A percentile compares a stretch with the other conserved stretches of the same genome.
These are phyloP conservation scores for Chaenogobius annularis DNA, from an alignment of 2,113 vertebrate genomes.

Conservation along the genomic window DNA sequence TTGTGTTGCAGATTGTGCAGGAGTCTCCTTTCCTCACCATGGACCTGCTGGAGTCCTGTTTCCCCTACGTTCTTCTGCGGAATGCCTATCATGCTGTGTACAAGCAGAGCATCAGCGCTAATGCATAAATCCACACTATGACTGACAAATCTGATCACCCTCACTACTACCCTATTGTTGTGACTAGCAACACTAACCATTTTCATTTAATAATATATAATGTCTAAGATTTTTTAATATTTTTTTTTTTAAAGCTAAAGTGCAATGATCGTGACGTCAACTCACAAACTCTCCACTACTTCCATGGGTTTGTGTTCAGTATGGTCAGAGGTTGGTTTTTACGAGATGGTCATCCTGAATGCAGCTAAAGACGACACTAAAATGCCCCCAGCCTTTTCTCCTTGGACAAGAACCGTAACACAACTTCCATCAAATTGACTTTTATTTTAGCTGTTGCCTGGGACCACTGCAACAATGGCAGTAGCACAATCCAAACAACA, in stretches of 20 bases:
- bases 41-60: constrained; percentile 98
- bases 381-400: not conserved
- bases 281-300: not conserved
- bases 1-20: constrained; percentile 89
- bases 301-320: not conserved
- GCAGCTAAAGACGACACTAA: constrained; percentile 1
- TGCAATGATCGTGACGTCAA: not conserved
- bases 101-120: constrained; percentile 95
- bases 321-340: not conserved
- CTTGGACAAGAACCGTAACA: constrained; percentile 8
- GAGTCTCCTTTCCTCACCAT: constrained; percentile 99
- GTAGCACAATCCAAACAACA: constrained; percentile 60
- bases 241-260: not conserved
- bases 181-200: constrained; percentile 1
- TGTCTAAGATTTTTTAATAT: not conserved
- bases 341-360: not conserved
- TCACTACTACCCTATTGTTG: not conserved
- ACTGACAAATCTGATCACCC: not conserved
- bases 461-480: constrained; percentile 48
- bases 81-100: constrained; percentile 99
- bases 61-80: constrained; percentile 96
- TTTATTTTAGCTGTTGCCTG: constrained; percentile 42
- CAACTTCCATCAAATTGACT: constrained; percentile 1
- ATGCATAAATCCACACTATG: constrained; percentile 73
- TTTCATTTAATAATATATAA: not conserved